phyloP scores from a whole-genome alignment of 1,140 invertebrate genomes.

The Bombus fervidus region DNA sequence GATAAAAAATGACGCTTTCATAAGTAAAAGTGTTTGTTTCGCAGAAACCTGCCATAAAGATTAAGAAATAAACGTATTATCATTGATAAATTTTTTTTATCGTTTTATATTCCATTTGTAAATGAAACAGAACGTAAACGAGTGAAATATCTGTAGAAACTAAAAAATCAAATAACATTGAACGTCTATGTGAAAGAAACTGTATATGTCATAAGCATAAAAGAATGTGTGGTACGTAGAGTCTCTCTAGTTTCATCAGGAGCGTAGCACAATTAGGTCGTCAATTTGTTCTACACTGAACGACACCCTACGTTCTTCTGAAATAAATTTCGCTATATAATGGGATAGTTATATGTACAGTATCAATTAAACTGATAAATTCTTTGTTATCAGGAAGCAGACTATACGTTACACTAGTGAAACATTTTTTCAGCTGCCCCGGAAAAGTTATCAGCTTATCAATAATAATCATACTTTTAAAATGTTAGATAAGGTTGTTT shows the following conservation, averaged over 20 bases:
- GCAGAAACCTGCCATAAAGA: too few relatives aligned
- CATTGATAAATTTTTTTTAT: neutral
- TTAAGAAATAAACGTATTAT: neutral
- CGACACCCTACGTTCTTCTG: conserved; percentile 65
- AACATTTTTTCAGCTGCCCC: neutral
- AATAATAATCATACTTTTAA: neutral
- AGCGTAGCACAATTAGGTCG: conserved; percentile 67
- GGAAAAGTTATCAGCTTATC: neutral
- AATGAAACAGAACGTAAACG: neutral
- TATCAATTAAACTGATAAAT: neutral
- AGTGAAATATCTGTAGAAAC: neutral
- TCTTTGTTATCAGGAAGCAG: neutral
- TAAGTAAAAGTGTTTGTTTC: neutral
- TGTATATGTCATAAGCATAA: too few relatives aligned
- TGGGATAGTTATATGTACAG: neutral
- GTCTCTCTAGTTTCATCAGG: conserved; percentile 63
- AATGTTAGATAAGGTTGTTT: neutral
- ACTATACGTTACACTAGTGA: neutral
- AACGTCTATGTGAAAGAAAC: neutral
- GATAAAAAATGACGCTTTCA: too few relatives aligned
- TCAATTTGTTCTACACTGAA: conserved; percentile 54
- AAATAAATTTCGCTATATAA: neutral
- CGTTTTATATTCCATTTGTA: neutral
- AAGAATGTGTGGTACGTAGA: conserved; percentile 7
- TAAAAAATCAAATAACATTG: neutral